Conservation (phyloP, 2,113 vertebrate species). For the Hippocampus barbouri region DNA sequence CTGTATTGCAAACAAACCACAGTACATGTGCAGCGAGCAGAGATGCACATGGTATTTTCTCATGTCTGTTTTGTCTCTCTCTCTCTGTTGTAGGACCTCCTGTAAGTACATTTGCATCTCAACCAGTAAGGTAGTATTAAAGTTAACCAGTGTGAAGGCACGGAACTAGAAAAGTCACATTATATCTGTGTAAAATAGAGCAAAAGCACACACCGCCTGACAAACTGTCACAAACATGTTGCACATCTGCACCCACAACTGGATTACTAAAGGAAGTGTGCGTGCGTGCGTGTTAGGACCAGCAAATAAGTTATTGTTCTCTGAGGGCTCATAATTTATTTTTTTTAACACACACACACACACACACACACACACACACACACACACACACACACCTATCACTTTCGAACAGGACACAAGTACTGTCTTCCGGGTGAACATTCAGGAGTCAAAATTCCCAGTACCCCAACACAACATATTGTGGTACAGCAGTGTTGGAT, state of each 20-base stretch:
- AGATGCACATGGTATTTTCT: constrained; percentile 21
- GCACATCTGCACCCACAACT: constrained; percentile 29
- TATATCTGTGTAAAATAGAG: not conserved
- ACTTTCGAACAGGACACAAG: constrained; percentile 3
- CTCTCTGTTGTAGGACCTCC: constrained; percentile 87
- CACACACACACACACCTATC: constrained; percentile 11
- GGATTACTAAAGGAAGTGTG: constrained; percentile 43
- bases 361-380: constrained; percentile 1
- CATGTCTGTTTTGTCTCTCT: constrained; percentile 39
- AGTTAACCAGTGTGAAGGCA: constrained; percentile 6
- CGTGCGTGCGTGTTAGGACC: not conserved
- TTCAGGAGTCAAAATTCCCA: not conserved
- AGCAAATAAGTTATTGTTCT: constrained; percentile 17
- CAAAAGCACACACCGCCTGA: constrained; percentile 31
- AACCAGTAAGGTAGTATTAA: constrained; percentile 60
- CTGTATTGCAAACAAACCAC: constrained; percentile 56
- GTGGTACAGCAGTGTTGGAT: no score
- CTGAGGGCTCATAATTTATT: constrained; percentile 30
- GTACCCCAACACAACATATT: not conserved
- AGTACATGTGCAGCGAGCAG: constrained; percentile 30
- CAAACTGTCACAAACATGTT: constrained; percentile 27
- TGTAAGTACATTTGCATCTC: constrained; percentile 80
- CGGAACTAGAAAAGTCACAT: not conserved
- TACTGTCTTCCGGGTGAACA: constrained; percentile 2
- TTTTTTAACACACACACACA: no score